Conservation (phyloP, 2,113 vertebrate species). For the Neoarius graeffei region DNA sequence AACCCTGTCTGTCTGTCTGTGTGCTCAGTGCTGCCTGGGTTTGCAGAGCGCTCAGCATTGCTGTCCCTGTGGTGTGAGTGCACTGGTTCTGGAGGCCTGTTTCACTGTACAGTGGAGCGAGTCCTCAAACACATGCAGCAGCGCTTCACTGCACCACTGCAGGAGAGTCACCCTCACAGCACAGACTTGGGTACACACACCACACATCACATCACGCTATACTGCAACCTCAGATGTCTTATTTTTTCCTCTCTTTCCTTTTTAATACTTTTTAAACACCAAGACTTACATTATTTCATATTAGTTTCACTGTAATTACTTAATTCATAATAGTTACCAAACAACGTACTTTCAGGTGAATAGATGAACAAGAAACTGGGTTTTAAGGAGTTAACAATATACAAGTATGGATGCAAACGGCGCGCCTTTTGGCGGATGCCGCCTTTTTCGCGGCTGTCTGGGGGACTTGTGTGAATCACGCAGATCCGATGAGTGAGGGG, state of each 20-base stretch:
- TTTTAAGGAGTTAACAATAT: not conserved
- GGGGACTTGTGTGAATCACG: too few species aligned
- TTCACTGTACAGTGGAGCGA: constrained; percentile 86
- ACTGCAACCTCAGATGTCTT: not conserved
- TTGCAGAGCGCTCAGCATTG: constrained; percentile 80
- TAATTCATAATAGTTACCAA: not conserved
- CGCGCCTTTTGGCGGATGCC: too few species aligned
- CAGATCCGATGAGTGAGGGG: too few species aligned
- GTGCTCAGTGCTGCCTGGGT: constrained; percentile 81
- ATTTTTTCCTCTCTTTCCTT: not conserved
- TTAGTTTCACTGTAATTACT: not conserved
- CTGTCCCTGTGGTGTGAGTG: constrained; percentile 91
- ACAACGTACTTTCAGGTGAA: not conserved
- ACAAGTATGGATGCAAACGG: too few species aligned
- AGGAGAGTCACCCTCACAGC: constrained; percentile 78
- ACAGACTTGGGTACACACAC: constrained; percentile 81
- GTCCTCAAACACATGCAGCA: constrained; percentile 83
- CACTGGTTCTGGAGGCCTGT: constrained; percentile 79
- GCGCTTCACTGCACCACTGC: constrained; percentile 75
- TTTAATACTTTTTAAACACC: not conserved
- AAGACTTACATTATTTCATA: not conserved
- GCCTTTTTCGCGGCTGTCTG: too few species aligned
- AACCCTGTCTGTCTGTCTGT: constrained; percentile 24
- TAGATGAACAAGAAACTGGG: not conserved
- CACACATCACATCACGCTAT: not conserved